Evolutionary conservation across 2,113 vertebrate species (phyloP).

Genomic region (Xiphophorus maculatus): DNA sequence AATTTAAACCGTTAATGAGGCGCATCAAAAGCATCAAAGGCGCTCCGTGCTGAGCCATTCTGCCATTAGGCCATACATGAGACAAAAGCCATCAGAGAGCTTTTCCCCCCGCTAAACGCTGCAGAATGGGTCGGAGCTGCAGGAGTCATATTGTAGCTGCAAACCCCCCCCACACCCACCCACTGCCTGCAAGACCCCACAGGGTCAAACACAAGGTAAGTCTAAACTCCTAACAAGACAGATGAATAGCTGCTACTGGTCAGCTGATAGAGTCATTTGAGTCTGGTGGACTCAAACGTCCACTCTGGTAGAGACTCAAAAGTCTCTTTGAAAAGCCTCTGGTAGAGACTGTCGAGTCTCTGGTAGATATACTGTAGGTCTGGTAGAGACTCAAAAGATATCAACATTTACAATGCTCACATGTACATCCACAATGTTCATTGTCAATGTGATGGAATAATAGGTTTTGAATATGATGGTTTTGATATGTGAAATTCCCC

Average conservation of each 20-base stretch:
- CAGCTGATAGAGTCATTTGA: background rate
- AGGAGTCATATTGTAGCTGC: conserved; percentile 66
- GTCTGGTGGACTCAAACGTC: no score
- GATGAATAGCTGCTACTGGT: conserved; percentile 42
- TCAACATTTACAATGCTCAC: no score
- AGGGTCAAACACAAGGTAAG: conserved; percentile 32
- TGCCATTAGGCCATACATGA: conserved; percentile 53
- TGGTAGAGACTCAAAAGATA: no score
- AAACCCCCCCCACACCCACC: conserved; percentile 28
- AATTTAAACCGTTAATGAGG: conserved; percentile 77
- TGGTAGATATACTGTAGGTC: no score
- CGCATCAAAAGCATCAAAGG: conserved; percentile 75
- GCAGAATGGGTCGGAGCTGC: conserved; percentile 68
- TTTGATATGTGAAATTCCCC: background rate
- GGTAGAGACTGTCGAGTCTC: no score
- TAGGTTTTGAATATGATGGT: background rate
- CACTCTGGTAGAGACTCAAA: no score
- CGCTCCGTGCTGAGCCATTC: conserved; percentile 63
- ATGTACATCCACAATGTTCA: no score
- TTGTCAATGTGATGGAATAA: background rate
- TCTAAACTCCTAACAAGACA: conserved; percentile 57
- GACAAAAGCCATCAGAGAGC: conserved; percentile 73
- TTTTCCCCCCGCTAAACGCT: conserved; percentile 74
- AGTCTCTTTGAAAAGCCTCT: no score
- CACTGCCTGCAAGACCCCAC: conserved; percentile 54